phyloP scores from a whole-genome alignment of 2,113 vertebrate genomes.

The Cromileptes altivelis region DNA sequence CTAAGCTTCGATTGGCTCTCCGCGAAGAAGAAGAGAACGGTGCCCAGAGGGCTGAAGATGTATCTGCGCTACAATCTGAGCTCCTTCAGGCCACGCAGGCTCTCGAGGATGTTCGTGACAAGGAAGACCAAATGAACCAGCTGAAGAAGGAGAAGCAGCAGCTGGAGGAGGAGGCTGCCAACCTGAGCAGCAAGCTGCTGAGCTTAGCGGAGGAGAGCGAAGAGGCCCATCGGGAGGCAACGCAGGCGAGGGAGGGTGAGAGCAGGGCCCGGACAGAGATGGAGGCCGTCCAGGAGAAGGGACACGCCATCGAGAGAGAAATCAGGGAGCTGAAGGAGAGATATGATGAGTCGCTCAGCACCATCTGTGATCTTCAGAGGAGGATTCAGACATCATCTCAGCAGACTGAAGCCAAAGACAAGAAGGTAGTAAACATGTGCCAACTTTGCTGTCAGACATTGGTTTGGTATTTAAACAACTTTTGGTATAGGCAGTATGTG shows the following conservation, averaged over 20 bases:
- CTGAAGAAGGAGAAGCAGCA: slow-evolving; percentile 84
- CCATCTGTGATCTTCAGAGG: slow-evolving; percentile 91
- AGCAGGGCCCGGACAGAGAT: slow-evolving; percentile 83
- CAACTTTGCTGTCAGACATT: background rate
- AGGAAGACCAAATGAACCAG: slow-evolving; percentile 84
- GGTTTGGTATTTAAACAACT: background rate
- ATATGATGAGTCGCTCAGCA: slow-evolving; percentile 90
- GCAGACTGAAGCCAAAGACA: slow-evolving; percentile 96
- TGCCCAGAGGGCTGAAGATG: slow-evolving; percentile 76
- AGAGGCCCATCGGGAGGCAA: slow-evolving; percentile 82
- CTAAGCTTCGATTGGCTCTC: slow-evolving; percentile 71
- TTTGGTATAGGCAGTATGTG: background rate
- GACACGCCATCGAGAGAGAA: slow-evolving; percentile 90
- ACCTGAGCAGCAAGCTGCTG: slow-evolving; percentile 82
- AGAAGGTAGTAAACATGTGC: slow-evolving; percentile 87
- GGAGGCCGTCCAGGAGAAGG: slow-evolving; percentile 86
- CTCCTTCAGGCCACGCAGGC: slow-evolving; percentile 84
- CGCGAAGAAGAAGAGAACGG: slow-evolving; percentile 87
- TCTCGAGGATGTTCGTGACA: slow-evolving; percentile 82
- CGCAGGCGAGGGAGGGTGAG: slow-evolving; percentile 83
- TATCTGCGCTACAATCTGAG: slow-evolving; percentile 86
- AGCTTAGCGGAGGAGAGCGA: slow-evolving; percentile 82
- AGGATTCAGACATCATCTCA: slow-evolving; percentile 93
- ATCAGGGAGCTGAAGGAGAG: slow-evolving; percentile 92
- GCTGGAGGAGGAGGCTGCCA: slow-evolving; percentile 86